Percentiles rank a stretch among this genome's conserved stretches.
phyloP scores from a whole-genome alignment of 1,140 invertebrate genomes.

The Drosophila funebris region DNA sequence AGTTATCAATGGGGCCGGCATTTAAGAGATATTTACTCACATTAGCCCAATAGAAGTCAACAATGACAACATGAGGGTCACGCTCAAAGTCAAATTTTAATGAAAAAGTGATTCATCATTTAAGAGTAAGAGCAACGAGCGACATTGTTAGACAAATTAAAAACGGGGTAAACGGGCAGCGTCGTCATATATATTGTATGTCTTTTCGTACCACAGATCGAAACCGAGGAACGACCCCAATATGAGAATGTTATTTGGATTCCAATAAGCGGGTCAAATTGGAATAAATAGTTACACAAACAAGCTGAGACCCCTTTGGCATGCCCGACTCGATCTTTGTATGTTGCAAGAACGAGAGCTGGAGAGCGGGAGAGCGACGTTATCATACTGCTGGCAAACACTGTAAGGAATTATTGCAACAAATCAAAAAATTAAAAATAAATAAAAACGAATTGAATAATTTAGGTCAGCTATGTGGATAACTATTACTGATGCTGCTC shows the following conservation, averaged over 20 bases:
- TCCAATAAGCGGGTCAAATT: constrained; percentile 81
- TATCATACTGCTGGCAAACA: background rate
- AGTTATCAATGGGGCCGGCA: constrained; percentile 18
- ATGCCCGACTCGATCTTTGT: constrained; percentile 11
- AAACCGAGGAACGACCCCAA: constrained; percentile 30
- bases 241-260: constrained; percentile 36
- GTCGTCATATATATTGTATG: constrained; percentile 28
- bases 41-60: constrained; percentile 64
- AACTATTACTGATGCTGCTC: constrained; percentile 33
- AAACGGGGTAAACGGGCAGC: constrained; percentile 51
- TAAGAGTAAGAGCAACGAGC: constrained; percentile 63
- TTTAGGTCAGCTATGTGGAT: constrained; percentile 72
- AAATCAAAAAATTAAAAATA: constrained; percentile 83
- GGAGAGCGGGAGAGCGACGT: no score
- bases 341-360: background rate
- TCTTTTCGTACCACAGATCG: background rate
- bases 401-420: constrained; percentile 62
- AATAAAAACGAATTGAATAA: constrained; percentile 83
- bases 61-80: constrained; percentile 68
- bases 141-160: constrained; percentile 68
- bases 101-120: constrained; percentile 83
- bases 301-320: constrained; percentile 56
- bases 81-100: constrained; percentile 80
- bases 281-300: constrained; percentile 83
- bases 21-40: constrained; percentile 19